A percentile compares a stretch with the other conserved stretches of the same genome.
Conservation (phyloP, 2,113 vertebrate species). For the Ranitomeya imitator region DNA sequence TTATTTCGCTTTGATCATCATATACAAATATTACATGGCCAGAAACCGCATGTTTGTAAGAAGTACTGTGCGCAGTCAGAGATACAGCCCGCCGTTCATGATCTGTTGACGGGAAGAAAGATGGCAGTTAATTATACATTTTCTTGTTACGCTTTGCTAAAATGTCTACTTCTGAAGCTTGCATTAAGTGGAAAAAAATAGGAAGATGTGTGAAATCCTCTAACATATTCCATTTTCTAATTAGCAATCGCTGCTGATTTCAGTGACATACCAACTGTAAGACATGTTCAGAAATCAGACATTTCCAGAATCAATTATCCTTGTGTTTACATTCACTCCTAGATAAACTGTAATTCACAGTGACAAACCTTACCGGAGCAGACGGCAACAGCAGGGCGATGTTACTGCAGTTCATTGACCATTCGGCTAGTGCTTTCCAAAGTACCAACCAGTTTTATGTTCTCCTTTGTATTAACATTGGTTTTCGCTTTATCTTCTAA, state of each 20-base stretch:
- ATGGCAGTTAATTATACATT: constrained; percentile 68
- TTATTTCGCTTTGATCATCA: background rate
- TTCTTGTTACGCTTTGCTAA: constrained; percentile 62
- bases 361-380: constrained; percentile 21
- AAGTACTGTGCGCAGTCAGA: background rate
- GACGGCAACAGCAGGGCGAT: background rate
- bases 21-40: background rate
- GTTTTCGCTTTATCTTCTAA: background rate
- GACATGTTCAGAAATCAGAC: constrained; percentile 62
- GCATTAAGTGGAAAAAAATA: constrained; percentile 57
- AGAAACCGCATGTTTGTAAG: background rate
- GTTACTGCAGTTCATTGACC: background rate
- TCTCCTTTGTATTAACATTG: background rate
- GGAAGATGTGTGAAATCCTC: constrained; percentile 63
- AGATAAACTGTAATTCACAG: constrained; percentile 11
- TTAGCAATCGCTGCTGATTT: constrained; percentile 75
- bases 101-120: constrained; percentile 65
- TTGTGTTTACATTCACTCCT: constrained; percentile 70
- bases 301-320: constrained; percentile 71
- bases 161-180: constrained; percentile 60
- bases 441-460: background rate
- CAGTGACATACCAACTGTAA: constrained; percentile 69
- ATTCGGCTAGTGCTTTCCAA: background rate
- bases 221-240: constrained; percentile 73
- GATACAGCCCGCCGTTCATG: background rate